phyloP scores from a whole-genome alignment of 2,888 invertebrate species.

The Prosopocoilus inquinatus region DNA sequence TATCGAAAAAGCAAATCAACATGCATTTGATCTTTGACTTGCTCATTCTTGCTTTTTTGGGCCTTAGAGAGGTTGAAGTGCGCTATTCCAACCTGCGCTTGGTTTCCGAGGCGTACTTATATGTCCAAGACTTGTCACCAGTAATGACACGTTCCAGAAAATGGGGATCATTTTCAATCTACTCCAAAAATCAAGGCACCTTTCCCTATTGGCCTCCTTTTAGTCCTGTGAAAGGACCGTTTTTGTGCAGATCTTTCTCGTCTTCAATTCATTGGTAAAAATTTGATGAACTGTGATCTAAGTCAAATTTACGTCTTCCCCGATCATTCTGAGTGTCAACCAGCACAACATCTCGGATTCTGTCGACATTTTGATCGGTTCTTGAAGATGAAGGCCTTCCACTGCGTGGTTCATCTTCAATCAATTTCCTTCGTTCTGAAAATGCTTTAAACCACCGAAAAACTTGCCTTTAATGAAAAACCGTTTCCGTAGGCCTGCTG shows the following conservation, averaged over 20 bases:
- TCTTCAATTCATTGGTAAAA: too few relatives aligned
- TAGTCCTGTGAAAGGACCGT: too few relatives aligned
- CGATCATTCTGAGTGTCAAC: constrained; percentile 27
- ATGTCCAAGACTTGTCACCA: neutral
- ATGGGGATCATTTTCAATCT: neutral
- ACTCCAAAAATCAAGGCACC: neutral
- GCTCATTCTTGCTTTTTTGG: neutral
- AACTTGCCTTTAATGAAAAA: neutral
- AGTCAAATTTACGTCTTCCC: constrained; percentile 24
- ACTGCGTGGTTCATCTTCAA: neutral
- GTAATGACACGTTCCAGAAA: neutral
- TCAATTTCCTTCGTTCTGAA: neutral
- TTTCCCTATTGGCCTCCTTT: neutral
- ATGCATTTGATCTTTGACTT: neutral
- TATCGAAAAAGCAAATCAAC: neutral
- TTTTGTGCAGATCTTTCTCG: too few relatives aligned
- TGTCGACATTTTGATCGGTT: neutral
- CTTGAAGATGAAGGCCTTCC: neutral
- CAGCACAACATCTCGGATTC: neutral
- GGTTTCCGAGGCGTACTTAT: neutral
- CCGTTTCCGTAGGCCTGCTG: neutral
- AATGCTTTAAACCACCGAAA: constrained; percentile 1
- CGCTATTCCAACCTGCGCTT: neutral
- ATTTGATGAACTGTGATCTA: constrained; percentile 25
- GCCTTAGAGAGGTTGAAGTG: neutral